phyloP scores from a whole-genome alignment of 1,140 invertebrate species.

The Melanaphis sacchari region DNA sequence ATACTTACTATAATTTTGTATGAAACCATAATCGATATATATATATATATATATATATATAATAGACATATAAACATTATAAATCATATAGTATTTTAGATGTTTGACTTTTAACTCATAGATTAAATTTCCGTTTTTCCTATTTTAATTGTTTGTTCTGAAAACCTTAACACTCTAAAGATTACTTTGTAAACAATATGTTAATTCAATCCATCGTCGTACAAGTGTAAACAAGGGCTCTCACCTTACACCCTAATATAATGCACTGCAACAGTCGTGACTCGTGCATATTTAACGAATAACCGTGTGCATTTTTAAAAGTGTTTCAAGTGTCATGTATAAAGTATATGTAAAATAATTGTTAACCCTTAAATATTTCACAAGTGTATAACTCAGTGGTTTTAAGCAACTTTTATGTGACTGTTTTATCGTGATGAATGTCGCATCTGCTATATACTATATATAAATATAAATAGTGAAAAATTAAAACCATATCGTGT shows the following conservation, averaged over 20 bases:
- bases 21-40: background rate
- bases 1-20: background rate
- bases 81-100: background rate
- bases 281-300: slow-evolving; percentile 48
- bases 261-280: background rate
- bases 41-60: too few species aligned
- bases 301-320: slow-evolving; percentile 36
- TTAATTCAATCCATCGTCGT: slow-evolving; percentile 27
- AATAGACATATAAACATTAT: too few species aligned
- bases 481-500: background rate
- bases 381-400: background rate
- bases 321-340: slow-evolving; percentile 28
- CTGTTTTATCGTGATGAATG: background rate
- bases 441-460: background rate
- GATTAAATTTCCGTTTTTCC: background rate
- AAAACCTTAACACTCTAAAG: background rate
- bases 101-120: background rate
- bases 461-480: background rate
- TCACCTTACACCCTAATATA: slow-evolving; percentile 39
- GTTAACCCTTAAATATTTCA: slow-evolving; percentile 23
- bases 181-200: slow-evolving; percentile 36
- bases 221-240: slow-evolving; percentile 37
- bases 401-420: background rate
- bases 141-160: background rate
- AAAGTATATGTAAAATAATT: slow-evolving; percentile 41